Conservation (phyloP, 1,140 invertebrate species). For the Lepidostoma basale region DNA sequence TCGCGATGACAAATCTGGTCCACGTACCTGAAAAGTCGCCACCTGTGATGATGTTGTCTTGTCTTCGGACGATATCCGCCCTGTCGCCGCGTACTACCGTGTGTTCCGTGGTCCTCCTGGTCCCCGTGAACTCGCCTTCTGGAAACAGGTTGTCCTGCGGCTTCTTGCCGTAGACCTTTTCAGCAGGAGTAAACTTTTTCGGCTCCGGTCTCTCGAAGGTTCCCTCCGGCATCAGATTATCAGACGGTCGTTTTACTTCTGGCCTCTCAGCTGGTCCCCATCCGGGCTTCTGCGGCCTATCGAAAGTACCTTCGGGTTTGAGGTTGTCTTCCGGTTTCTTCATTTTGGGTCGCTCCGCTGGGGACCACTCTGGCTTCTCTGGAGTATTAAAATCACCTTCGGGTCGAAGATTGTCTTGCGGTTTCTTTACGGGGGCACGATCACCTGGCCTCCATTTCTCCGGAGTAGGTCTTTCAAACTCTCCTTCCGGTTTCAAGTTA, state of each 20-base stretch:
- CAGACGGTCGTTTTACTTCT: constrained; percentile 48
- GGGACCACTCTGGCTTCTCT: constrained; percentile 48
- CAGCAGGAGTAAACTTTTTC: constrained; percentile 53
- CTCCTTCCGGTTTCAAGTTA: constrained; percentile 64
- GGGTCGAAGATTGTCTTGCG: constrained; percentile 56
- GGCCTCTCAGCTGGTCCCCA: constrained; percentile 57
- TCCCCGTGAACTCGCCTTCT: constrained; percentile 65
- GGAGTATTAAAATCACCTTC: constrained; percentile 57
- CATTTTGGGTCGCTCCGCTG: constrained; percentile 50
- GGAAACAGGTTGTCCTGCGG: constrained; percentile 65
- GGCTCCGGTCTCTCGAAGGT: constrained; percentile 55
- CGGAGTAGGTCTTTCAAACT: constrained; percentile 55
- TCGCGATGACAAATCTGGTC: not conserved
- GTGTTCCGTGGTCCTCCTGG: constrained; percentile 52
- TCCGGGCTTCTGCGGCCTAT: constrained; percentile 53
- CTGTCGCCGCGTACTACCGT: constrained; percentile 64
- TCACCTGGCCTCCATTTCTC: constrained; percentile 48
- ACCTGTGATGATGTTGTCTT: constrained; percentile 66
- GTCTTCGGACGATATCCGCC: constrained; percentile 64
- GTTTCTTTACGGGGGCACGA: constrained; percentile 49
- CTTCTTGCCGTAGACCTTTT: constrained; percentile 50
- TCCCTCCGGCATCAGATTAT: constrained; percentile 68
- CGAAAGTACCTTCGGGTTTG: constrained; percentile 67
- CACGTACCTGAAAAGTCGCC: constrained; percentile 61
- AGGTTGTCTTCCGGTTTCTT: constrained; percentile 57